Evolutionary conservation across 2,888 invertebrate genomes (phyloP).

Genomic region (Agonum fuliginosum): DNA sequence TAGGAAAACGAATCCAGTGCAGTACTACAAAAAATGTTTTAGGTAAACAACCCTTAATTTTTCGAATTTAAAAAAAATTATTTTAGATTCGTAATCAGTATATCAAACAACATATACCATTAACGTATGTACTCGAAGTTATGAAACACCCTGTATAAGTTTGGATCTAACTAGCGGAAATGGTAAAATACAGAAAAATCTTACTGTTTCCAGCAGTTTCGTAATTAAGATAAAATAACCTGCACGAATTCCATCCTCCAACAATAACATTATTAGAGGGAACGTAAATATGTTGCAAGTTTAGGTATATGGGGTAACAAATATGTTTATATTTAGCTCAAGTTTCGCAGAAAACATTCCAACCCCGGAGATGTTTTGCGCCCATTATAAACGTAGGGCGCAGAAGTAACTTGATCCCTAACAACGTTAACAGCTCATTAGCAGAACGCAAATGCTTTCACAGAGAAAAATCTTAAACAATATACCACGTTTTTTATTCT

Average conservation of each 20-base stretch:
- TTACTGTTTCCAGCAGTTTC: background rate
- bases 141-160: too few relatives aligned
- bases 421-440: slow-evolving; percentile 22
- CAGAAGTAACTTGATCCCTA: slow-evolving; percentile 3
- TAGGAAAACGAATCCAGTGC: too few relatives aligned
- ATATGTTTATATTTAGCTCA: slow-evolving; percentile 40
- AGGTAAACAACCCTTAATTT: too few relatives aligned
- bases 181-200: too few relatives aligned
- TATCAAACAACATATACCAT: too few relatives aligned
- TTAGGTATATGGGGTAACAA: slow-evolving; percentile 1
- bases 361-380: slow-evolving; percentile 13
- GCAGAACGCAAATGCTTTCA: too few relatives aligned
- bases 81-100: too few relatives aligned
- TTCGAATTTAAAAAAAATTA: too few relatives aligned
- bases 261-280: slow-evolving; percentile 35
- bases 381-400: slow-evolving; percentile 2
- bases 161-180: too few relatives aligned
- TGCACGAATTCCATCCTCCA: background rate
- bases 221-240: background rate
- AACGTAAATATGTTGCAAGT: slow-evolving; percentile 13
- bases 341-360: slow-evolving; percentile 18
- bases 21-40: too few relatives aligned
- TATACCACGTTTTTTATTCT: background rate
- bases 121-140: too few relatives aligned
- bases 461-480: background rate